Evolutionary conservation across 2,888 invertebrate species (phyloP).

Genomic region (Ferrisia virgata): DNA sequence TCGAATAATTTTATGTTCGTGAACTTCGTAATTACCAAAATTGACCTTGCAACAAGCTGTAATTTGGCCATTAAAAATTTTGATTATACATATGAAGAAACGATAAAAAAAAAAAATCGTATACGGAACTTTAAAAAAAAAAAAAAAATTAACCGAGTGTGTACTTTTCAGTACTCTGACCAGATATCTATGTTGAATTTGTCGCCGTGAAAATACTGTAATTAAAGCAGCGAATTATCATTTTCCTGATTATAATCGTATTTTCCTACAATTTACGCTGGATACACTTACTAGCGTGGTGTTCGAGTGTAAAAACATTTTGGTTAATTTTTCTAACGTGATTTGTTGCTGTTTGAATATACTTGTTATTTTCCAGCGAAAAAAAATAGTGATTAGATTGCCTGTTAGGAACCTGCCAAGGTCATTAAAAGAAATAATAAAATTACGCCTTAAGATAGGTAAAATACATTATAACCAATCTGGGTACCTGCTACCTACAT

Average conservation of each 20-base stretch:
- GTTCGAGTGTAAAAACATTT: neutral
- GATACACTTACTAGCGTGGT: neutral
- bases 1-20: neutral
- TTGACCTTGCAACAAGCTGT: neutral
- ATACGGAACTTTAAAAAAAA: neutral
- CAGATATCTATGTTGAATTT: neutral
- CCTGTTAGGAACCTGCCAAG: neutral
- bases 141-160: neutral
- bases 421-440: neutral
- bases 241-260: neutral
- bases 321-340: neutral
- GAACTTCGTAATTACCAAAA: neutral
- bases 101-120: neutral
- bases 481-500: no score
- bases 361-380: neutral
- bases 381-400: neutral
- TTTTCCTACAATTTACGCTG: neutral
- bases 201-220: neutral
- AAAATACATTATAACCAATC: no score
- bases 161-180: neutral
- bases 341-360: neutral
- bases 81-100: neutral
- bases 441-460: neutral
- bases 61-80: neutral
- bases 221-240: neutral